A percentile compares a stretch with the other conserved stretches of the same genome.
Conservation (phyloP, 2,113 vertebrate genomes). For the Phylloscopus whistleri region DNA sequence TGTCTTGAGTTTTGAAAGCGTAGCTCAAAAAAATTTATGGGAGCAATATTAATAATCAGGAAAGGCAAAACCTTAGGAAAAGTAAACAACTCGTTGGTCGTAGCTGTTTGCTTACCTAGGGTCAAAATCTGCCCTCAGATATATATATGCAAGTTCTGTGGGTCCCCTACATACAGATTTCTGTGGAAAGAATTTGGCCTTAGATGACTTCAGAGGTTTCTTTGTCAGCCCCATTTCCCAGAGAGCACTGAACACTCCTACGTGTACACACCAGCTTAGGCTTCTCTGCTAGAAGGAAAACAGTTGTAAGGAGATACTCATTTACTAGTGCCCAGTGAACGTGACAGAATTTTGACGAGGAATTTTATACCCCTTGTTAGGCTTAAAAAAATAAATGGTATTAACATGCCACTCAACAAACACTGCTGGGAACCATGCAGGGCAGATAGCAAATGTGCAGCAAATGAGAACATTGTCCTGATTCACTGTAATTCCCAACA, state of each 20-base stretch:
- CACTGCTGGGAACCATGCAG: constrained; percentile 15
- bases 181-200: constrained; percentile 64
- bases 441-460: constrained; percentile 45
- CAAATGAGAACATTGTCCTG: background rate
- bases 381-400: constrained; percentile 56
- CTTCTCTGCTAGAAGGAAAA: constrained; percentile 23
- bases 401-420: constrained; percentile 59
- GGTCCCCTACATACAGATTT: constrained; percentile 36
- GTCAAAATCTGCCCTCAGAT: constrained; percentile 67
- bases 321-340: constrained; percentile 49
- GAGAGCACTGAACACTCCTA: constrained; percentile 36
- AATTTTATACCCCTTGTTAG: constrained; percentile 66
- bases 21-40: constrained; percentile 77
- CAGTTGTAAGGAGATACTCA: constrained; percentile 40
- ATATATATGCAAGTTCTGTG: constrained; percentile 35
- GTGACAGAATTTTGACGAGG: constrained; percentile 50
- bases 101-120: constrained; percentile 65
- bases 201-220: constrained; percentile 61
- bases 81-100: constrained; percentile 67
- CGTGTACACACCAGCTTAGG: background rate
- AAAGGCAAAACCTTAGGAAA: constrained; percentile 72
- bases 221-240: constrained; percentile 52
- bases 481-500: background rate
- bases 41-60: constrained; percentile 69
- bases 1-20: constrained; percentile 73